Evolutionary conservation across 2,888 invertebrate genomes (phyloP), one percentile per base, ranked within the genome.

Genomic region (Thelaira solivaga): DNA sequence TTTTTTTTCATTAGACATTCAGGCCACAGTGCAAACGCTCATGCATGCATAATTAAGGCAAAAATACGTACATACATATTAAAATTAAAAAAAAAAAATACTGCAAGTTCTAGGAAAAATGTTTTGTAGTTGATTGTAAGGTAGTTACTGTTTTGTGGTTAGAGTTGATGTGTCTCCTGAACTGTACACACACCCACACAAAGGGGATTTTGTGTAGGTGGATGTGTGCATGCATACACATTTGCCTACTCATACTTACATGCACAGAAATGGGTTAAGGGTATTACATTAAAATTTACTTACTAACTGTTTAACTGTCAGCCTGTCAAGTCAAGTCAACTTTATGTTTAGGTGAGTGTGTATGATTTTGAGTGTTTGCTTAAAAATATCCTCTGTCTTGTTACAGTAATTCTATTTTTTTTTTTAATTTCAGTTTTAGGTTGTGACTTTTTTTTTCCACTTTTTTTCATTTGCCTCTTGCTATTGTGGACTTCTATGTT

Each of bases 261-360:
- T n/a, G n/a, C n/a, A n/a, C n/a, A 31, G n/a, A 36, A 49, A 41
- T 59, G 41, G 49, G 29, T 51, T 59, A 59, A 69, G 59, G 59
- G 43, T 55, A 67, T 68, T 34, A 31, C 31, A 47, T 36, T 20
- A 62, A 45, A 36, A 55, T 72, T 64, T 53, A 64, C 53, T 72
- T 72, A 39, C 55, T 55, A 31, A 57, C 55, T 64, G 55, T 24
- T 72, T 47, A 62, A 57, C 47, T 75, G 62, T 69, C 75, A 75
- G 36, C 26, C 51, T 41, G 45, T 41, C 55, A 57, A 62, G 73
- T 18, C 49, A 53, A 57, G 51, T 31, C 43, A 64, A 13, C 20
- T 22, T 10, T 67, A 8, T 36, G 29, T 16, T n/a, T n/a, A 11
- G 13, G 11, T 36, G 13, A 13, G 16, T 13, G 36, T 7, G 13